Evolutionary conservation across 2,113 vertebrate species (phyloP).

Genomic region (Menidia beryllina): DNA sequence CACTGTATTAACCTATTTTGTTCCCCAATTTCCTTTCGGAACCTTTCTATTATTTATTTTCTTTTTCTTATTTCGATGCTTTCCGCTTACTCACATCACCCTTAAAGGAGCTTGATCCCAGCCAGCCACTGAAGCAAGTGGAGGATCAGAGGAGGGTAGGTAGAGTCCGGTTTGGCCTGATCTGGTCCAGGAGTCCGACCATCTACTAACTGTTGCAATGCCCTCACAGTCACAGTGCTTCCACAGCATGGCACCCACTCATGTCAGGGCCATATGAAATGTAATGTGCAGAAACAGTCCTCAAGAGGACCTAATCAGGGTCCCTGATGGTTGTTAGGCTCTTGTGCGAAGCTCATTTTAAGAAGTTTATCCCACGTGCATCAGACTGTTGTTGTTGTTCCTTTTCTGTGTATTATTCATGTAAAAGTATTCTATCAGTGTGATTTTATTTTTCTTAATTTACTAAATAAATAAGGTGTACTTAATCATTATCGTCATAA

Average conservation of each 20-base stretch:
- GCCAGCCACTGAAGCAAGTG: slow-evolving; percentile 94
- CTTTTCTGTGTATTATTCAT: not conserved
- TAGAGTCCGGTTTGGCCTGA: slow-evolving; percentile 71
- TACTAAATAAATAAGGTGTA: not conserved
- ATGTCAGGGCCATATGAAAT: not conserved
- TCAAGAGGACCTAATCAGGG: not conserved
- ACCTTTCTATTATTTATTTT: slow-evolving; percentile 24
- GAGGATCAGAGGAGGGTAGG: slow-evolving; percentile 98
- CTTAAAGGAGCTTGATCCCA: slow-evolving; percentile 95
- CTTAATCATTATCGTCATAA: not conserved
- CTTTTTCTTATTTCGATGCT: slow-evolving; percentile 58
- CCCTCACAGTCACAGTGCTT: slow-evolving; percentile 38
- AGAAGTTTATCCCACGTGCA: no score
- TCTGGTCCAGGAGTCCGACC: slow-evolving; percentile 15
- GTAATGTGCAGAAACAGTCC: slow-evolving; percentile 7
- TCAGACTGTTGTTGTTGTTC: not conserved
- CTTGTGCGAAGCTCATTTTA: no score
- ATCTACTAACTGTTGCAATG: slow-evolving; percentile 22
- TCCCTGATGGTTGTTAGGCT: not conserved
- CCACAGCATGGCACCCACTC: slow-evolving; percentile 50
- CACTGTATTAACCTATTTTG: slow-evolving; percentile 75
- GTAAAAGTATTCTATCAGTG: not conserved
- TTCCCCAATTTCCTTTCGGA: slow-evolving; percentile 33
- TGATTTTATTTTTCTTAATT: not conserved
- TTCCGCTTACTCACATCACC: slow-evolving; percentile 80